These are phyloP conservation scores for Phalloptychus januarius DNA, from an alignment of 2,797 vertebrate genomes.

Conservation along the genomic window DNA sequence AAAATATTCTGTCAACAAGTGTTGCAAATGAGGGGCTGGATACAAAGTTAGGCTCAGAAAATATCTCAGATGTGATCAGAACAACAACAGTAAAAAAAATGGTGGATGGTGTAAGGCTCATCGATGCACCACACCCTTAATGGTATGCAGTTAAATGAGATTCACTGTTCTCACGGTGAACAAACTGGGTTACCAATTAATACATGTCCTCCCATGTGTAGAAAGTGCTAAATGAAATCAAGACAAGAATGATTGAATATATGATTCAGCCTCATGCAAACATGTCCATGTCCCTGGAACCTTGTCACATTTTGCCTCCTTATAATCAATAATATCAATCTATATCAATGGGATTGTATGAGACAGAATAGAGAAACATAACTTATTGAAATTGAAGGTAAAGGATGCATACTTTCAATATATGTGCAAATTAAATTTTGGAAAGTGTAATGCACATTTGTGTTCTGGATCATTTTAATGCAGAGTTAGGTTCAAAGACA, in stretches of 20 bases:
- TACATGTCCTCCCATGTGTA: conserved; percentile 1
- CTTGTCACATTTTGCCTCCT: not conserved
- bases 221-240: conserved; percentile 1
- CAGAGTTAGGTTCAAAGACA: not conserved
- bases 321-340: not conserved
- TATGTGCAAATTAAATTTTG: not conserved
- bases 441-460: not conserved
- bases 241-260: conserved; percentile 1
- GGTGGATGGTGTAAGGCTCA: conserved; percentile 13
- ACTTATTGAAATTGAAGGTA: not conserved
- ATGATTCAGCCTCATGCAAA: not conserved
- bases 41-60: not conserved
- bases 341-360: not conserved
- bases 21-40: conserved; percentile 12
- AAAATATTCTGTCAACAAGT: conserved; percentile 21
- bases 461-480: not conserved
- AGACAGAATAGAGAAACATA: not conserved
- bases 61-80: conserved; percentile 17
- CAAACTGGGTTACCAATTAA: not conserved
- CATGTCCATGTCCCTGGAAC: not conserved
- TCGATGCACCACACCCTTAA: not conserved
- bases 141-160: conserved; percentile 6
- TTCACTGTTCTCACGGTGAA: conserved; percentile 3
- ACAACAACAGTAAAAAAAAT: not conserved
- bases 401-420: not conserved